Base-by-base conservation (phyloP, 2,888 invertebrate genomes). In the Agrypnus murinus region DNA sequence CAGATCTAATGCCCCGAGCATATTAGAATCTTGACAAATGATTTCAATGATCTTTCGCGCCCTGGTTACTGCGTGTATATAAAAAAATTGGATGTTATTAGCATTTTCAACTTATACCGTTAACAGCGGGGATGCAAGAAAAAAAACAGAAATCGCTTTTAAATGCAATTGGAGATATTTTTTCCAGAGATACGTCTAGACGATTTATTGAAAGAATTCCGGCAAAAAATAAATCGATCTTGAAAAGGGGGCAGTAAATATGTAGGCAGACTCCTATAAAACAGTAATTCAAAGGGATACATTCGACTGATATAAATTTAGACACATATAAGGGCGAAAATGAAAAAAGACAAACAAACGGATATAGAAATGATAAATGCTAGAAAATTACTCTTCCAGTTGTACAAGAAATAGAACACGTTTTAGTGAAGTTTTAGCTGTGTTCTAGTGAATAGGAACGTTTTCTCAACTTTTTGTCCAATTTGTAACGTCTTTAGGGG, bases 1-100 rank as follows among this genome's bases (percentile, higher is more conserved):
- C 55, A 55, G 55, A 55, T 38, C 55, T 55, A 38, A 38, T 38
- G 55, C 36, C 55, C 55, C 17, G 36, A 50, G 55, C 55, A 55
- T 55, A 55, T 55, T 55, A 38, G 36, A 55, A 55, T 36, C 55
- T 55, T 55, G 55, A 55, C 55, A 55, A 55, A 55, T 38, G 55
- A 55, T 34, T 19, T 55, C 55, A 38, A 55, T 55, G 55, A 34
- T 55, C 36, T 10, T 14, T 31, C 15, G 38, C 15, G 17, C 34
- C 36, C 55, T 17, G 50, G n/a, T 38, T 34, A 34, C 36, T 10
- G 36, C 55, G 34, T 55, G 32, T 50, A 50, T 17, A 55, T 55
- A 38, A 36, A 55, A n/a, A 55, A 55, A 55, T 10, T 38, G 55
- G 9, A 12, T 17, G 4, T 34, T 38, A 55, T 55, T 55, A 55